Percentiles rank a stretch among this genome's conserved stretches.
phyloP scores from a whole-genome alignment of 2,113 vertebrate species.

The Gymnorhina tibicen region DNA sequence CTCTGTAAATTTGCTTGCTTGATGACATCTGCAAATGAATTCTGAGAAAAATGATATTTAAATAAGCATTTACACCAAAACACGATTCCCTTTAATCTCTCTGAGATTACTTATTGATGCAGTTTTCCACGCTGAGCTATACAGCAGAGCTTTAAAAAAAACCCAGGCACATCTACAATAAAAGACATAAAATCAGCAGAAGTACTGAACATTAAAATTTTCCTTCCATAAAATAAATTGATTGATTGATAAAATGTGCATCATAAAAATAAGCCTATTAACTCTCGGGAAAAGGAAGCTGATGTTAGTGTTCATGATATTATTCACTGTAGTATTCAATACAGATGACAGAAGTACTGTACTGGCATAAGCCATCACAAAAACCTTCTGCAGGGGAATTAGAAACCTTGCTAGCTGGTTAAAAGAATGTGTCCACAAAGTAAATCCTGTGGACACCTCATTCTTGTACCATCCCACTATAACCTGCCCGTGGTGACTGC shows the following conservation, averaged over 20 bases:
- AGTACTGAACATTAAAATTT: neutral
- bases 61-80: constrained; percentile 26
- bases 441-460: neutral
- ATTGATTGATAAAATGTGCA: constrained; percentile 18
- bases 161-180: neutral
- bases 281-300: neutral
- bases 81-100: constrained; percentile 28
- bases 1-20: neutral
- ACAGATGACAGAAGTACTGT: neutral
- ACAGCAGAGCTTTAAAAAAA: neutral
- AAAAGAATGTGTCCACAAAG: neutral
- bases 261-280: constrained; percentile 2
- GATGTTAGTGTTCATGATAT: neutral
- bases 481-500: neutral
- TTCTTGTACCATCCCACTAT: neutral
- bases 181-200: constrained; percentile 31
- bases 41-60: neutral
- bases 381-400: neutral
- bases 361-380: neutral
- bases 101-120: neutral
- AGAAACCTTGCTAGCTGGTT: neutral
- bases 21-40: neutral
- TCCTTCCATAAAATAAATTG: constrained; percentile 22
- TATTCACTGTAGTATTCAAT: neutral
- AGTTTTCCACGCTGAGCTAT: neutral